A percentile compares a stretch with the other conserved stretches of the same genome.
Conservation (phyloP, 2,888 invertebrate genomes). For the Iselma pallidipennis region DNA sequence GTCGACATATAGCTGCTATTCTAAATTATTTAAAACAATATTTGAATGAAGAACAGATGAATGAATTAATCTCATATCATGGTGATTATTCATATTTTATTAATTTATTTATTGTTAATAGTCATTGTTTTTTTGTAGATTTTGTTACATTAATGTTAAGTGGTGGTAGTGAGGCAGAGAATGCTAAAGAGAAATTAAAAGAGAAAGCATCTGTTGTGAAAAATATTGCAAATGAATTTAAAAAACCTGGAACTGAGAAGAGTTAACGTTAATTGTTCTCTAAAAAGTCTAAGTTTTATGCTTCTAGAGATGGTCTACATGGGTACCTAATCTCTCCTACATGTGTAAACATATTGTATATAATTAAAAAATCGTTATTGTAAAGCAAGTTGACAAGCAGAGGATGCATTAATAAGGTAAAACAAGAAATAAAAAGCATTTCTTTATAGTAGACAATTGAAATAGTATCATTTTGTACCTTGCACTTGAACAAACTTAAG, state of each 20-base stretch:
- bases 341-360: conserved; percentile 1
- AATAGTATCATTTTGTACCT: too few species aligned
- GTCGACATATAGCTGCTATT: conserved; percentile 86
- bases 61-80: conserved; percentile 72
- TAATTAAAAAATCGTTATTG: conserved; percentile 2
- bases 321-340: not conserved
- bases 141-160: conserved; percentile 66
- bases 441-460: too few species aligned
- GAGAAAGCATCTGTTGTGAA: conserved; percentile 58
- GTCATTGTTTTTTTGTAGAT: conserved; percentile 57
- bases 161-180: conserved; percentile 59
- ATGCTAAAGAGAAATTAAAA: conserved; percentile 57
- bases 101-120: conserved; percentile 6
- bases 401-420: too few species aligned
- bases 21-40: conserved; percentile 72
- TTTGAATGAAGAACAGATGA: conserved; percentile 68
- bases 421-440: too few species aligned
- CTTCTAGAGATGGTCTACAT: not conserved
- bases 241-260: conserved; percentile 48
- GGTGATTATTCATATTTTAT: conserved; percentile 72
- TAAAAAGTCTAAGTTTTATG: not conserved
- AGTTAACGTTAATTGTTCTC: conserved; percentile 7
- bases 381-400: too few species aligned
- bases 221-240: conserved; percentile 59
- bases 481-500: too few species aligned